These are phyloP conservation scores for Cardiocondyla obscurior DNA, from an alignment of 1,140 invertebrate species.

Conservation along the genomic window DNA sequence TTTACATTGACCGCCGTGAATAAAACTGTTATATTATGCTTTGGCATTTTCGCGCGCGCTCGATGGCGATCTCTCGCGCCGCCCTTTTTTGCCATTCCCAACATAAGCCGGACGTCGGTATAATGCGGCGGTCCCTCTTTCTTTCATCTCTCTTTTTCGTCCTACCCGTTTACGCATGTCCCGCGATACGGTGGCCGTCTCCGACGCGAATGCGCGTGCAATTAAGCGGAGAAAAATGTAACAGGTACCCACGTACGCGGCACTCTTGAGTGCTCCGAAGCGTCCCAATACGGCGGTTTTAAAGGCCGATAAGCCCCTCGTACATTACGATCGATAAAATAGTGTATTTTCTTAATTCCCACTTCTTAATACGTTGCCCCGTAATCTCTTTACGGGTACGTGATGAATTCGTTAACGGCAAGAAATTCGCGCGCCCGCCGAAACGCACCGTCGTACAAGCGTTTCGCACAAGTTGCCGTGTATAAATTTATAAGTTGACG, in stretches of 20 bases:
- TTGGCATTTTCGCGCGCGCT: conserved; percentile 39
- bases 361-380: conserved; percentile 5
- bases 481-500: neutral
- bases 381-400: neutral
- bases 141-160: neutral
- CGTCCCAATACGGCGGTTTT: neutral
- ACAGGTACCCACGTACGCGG: neutral
- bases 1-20: conserved; percentile 65
- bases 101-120: conserved; percentile 30
- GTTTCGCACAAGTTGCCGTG: neutral
- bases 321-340: conserved; percentile 4
- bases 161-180: neutral
- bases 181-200: conserved; percentile 18
- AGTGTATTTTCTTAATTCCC: neutral
- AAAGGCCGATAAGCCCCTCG: neutral
- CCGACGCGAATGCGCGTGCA: neutral
- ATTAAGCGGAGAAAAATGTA: conserved; percentile 48
- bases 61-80: neutral
- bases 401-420: neutral
- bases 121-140: conserved; percentile 17
- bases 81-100: conserved; percentile 38
- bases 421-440: neutral
- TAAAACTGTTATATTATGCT: conserved; percentile 70
- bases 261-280: neutral
- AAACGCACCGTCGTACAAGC: neutral